These are phyloP conservation scores for Orthonevra nobilis DNA, from an alignment of 2,888 invertebrate species.

Conservation along the genomic window DNA sequence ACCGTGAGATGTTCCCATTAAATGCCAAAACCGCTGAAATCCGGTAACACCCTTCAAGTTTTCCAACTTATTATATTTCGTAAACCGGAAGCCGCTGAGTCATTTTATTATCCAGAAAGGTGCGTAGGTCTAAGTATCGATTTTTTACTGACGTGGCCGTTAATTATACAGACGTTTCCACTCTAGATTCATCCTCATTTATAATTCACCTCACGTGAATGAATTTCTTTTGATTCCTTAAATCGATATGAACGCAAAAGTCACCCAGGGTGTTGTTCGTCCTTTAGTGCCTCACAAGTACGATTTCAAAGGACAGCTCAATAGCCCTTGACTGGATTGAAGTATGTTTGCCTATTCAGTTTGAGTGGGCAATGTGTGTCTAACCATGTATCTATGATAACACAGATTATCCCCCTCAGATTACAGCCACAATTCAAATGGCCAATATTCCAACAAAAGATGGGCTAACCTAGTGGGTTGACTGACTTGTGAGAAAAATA, in stretches of 20 bases:
- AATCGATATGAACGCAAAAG: not conserved
- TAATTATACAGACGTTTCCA: slow-evolving; percentile 1
- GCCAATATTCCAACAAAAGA: not conserved
- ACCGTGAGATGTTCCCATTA: no score
- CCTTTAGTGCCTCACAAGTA: not conserved
- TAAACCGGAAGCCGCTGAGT: no score
- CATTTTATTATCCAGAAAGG: no score
- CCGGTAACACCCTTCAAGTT: no score
- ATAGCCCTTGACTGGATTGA: not conserved
- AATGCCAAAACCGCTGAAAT: no score
- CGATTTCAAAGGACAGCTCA: not conserved
- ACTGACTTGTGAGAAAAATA: slow-evolving; percentile 6
- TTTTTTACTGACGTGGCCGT: slow-evolving; percentile 8
- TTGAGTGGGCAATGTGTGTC: slow-evolving; percentile 1
- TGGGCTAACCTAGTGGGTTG: not conserved
- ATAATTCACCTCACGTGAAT: not conserved
- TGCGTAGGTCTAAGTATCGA: no score
- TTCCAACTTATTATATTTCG: no score
- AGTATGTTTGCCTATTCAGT: not conserved
- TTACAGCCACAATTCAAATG: not conserved
- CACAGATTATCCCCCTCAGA: slow-evolving; percentile 17
- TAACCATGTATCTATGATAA: slow-evolving; percentile 11
- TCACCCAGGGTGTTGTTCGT: not conserved
- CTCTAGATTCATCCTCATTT: not conserved
- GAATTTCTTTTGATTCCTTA: not conserved